phyloP scores from a whole-genome alignment of 2,797 vertebrate species.

The Eulemur mongoz region DNA sequence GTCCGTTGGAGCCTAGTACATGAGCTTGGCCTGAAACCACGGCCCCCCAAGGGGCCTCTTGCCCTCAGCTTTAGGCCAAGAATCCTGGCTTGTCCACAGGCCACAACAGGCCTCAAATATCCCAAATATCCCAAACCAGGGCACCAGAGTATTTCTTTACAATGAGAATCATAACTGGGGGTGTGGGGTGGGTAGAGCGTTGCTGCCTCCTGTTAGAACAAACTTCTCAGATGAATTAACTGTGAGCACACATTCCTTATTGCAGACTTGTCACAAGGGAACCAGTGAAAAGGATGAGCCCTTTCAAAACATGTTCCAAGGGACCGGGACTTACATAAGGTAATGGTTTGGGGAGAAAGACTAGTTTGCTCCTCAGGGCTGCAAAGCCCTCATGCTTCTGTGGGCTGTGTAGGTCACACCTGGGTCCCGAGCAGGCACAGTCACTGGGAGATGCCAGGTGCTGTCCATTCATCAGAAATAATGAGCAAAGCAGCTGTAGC shows the following conservation, averaged over 20 bases:
- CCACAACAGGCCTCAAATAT: background rate
- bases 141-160: background rate
- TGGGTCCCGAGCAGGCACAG: background rate
- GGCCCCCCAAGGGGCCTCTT: background rate
- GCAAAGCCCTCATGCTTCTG: background rate
- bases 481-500: slow-evolving; percentile 50
- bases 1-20: background rate
- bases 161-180: background rate
- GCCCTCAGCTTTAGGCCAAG: background rate
- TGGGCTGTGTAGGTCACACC: background rate
- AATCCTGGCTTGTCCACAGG: background rate
- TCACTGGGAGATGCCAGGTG: background rate
- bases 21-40: background rate
- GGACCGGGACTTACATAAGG: background rate
- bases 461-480: slow-evolving; percentile 61
- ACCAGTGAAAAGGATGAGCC: background rate
- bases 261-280: background rate
- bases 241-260: background rate
- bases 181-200: background rate
- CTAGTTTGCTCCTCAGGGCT: background rate
- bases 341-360: background rate
- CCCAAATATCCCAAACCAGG: background rate
- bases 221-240: background rate
- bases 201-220: background rate
- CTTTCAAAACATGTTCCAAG: background rate